Percentiles rank a stretch among this genome's conserved stretches.
These are phyloP conservation scores for Meleagris gallopavo DNA, from an alignment of 2,113 vertebrate genomes.

Conservation along the genomic window DNA sequence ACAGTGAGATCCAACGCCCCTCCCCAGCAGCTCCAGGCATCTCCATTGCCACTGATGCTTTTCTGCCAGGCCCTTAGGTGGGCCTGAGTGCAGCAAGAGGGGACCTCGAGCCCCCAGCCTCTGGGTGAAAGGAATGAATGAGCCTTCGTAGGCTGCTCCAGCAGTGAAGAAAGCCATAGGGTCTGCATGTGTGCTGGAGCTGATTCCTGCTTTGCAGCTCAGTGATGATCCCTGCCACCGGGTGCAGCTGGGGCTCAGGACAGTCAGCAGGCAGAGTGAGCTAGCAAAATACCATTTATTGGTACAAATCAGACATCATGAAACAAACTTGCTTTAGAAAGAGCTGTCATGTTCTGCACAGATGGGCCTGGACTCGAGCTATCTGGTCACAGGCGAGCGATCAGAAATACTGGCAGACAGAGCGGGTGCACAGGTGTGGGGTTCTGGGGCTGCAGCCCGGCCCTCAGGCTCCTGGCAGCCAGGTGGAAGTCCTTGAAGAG, in stretches of 20 bases:
- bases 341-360: conserved; percentile 55
- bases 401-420: conserved; percentile 45
- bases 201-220: not conserved
- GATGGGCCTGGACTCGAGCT: conserved; percentile 40
- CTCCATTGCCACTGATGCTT: not conserved
- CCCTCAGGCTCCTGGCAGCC: not conserved
- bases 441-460: conserved; percentile 4
- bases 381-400: not conserved
- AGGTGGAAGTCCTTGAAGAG: not conserved
- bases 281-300: conserved; percentile 75
- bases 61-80: not conserved
- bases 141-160: not conserved
- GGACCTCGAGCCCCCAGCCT: not conserved
- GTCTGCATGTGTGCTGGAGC: not conserved
- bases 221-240: not conserved
- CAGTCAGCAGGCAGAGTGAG: conserved; percentile 17
- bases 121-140: not conserved
- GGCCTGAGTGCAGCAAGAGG: not conserved
- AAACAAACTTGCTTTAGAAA: conserved; percentile 48
- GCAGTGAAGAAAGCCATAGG: not conserved
- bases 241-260: not conserved
- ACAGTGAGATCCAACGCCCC: not conserved
- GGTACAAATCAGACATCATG: conserved; percentile 60
- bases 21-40: not conserved
- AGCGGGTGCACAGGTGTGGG: conserved; percentile 34